Evolutionary conservation across 2,113 vertebrate species (phyloP).

Genomic region (Myrmecobius fasciatus): DNA sequence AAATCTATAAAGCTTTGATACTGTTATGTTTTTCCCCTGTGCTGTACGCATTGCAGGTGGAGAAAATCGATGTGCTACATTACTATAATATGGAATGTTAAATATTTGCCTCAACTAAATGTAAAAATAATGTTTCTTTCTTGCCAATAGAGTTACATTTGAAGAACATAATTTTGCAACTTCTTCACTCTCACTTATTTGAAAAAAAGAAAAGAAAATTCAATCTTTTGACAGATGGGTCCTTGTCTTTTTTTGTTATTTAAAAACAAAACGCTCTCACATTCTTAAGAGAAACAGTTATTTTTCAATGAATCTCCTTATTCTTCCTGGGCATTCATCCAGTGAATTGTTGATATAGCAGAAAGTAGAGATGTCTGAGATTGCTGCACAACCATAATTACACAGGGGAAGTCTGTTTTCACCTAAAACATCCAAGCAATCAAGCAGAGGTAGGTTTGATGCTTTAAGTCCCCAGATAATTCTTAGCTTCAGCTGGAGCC

Average conservation of each 20-base stretch:
- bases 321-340: slow-evolving; percentile 9
- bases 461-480: background rate
- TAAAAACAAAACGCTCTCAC: slow-evolving; percentile 8
- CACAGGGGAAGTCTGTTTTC: background rate
- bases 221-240: slow-evolving; percentile 14
- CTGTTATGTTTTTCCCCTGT: background rate
- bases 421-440: background rate
- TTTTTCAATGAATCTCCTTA: slow-evolving; percentile 12
- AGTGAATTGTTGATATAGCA: background rate
- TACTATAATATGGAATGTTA: background rate
- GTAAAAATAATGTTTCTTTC: slow-evolving; percentile 41
- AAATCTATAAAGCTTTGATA: slow-evolving; percentile 15
- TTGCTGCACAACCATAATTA: background rate
- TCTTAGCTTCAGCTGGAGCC: background rate
- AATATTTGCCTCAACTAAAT: slow-evolving; percentile 24
- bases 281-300: slow-evolving; percentile 51
- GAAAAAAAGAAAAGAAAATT: slow-evolving; percentile 57
- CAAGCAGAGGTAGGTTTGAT: background rate
- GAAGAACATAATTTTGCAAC: slow-evolving; percentile 47
- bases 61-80: background rate
- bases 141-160: slow-evolving; percentile 45
- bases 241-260: slow-evolving; percentile 17
- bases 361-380: background rate
- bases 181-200: slow-evolving; percentile 4
- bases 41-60: background rate